Evolutionary conservation across 2,113 vertebrate species (phyloP).

Genomic region (Sorex araneus): DNA sequence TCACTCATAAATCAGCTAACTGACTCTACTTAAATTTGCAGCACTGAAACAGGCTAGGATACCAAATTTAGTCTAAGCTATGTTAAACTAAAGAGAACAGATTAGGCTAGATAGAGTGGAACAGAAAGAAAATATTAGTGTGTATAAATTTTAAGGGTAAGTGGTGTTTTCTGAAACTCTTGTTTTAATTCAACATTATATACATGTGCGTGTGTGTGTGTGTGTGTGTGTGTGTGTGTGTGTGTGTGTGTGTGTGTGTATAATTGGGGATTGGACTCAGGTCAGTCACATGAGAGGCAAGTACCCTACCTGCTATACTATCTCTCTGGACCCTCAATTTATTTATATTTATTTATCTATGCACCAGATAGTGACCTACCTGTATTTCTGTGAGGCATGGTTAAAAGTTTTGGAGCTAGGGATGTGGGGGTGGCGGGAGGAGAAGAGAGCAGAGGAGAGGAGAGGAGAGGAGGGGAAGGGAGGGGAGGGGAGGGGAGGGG

Average conservation of each 20-base stretch:
- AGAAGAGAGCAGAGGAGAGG: no score
- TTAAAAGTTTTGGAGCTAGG: neutral
- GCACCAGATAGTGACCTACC: slow-evolving; percentile 22
- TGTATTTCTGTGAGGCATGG: neutral
- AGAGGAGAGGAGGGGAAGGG: no score
- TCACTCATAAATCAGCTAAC: neutral
- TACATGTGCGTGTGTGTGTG: no score
- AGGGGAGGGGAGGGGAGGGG: no score
- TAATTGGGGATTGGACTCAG: no score
- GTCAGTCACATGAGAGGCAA: no score
- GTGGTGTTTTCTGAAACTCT: slow-evolving; percentile 15
- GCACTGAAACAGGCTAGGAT: slow-evolving; percentile 7
- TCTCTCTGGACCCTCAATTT: neutral
- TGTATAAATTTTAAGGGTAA: neutral
- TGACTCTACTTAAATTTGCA: neutral
- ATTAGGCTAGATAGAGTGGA: neutral
- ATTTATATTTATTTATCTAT: slow-evolving; percentile 16
- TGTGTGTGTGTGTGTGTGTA: no score
- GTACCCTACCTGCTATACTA: no score
- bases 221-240: no score
- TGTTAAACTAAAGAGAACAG: neutral
- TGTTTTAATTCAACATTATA: neutral
- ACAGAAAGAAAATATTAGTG: slow-evolving; percentile 27
- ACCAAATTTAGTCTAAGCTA: neutral
- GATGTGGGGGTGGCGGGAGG: no score